Evolutionary conservation across 1,140 invertebrate genomes (phyloP).

Genomic region (Drosophila pachea): DNA sequence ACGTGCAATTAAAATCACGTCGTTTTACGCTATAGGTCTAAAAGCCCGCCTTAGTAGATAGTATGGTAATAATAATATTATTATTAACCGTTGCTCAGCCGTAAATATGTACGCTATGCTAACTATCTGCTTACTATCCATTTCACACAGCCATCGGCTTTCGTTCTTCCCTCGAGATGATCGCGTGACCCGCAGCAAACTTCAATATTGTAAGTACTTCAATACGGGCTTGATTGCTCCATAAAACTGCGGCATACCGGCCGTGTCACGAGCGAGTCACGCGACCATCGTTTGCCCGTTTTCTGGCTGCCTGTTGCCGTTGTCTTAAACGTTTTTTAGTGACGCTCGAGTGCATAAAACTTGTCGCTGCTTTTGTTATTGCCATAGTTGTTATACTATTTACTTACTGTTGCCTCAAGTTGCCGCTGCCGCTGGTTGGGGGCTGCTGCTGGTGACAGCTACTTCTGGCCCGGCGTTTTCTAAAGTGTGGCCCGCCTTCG

Average conservation of each 20-base stretch:
- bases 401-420: constrained; percentile 37
- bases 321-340: constrained; percentile 68
- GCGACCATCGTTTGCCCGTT: constrained; percentile 1
- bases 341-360: constrained; percentile 53
- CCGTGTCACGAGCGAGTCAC: background rate
- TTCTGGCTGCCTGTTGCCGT: constrained; percentile 34
- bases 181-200: background rate
- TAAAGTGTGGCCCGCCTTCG: constrained; percentile 19
- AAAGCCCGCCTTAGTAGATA: constrained; percentile 5
- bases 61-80: constrained; percentile 21
- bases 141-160: constrained; percentile 10
- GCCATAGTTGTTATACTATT: constrained; percentile 19
- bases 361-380: constrained; percentile 24
- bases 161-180: constrained; percentile 5
- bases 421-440: constrained; percentile 3
- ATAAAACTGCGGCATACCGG: background rate
- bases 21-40: constrained; percentile 29
- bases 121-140: constrained; percentile 10
- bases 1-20: constrained; percentile 60
- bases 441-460: constrained; percentile 27
- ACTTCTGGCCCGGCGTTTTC: constrained; percentile 37
- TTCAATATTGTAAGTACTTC: too few species aligned
- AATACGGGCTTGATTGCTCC: too few species aligned
- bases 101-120: constrained; percentile 8
- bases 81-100: constrained; percentile 51